Evolutionary conservation across 2,888 invertebrate genomes (phyloP), one percentile per base, ranked within the genome.

Genomic region (Dryomyza anilis): DNA sequence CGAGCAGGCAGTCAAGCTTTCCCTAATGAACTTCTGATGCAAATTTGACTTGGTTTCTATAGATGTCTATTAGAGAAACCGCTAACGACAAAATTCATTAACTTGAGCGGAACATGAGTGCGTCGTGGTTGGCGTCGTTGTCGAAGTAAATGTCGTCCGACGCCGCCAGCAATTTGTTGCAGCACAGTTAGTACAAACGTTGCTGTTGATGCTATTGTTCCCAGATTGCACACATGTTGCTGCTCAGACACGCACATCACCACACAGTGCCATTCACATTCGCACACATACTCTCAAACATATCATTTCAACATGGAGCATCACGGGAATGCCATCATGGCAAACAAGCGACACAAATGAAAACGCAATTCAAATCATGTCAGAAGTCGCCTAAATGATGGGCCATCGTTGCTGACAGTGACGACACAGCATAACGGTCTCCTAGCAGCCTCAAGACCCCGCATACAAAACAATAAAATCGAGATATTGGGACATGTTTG

Each of bases 21-120:
- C 70, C 57, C 71, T 76, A 76, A 76, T 76, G 76, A 76, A 78
- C 74, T 71, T 71, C 75, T 70, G 74, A 76, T 76, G 76, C 76
- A 76, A 76, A 76, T 76, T 64, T 55, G 6, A n/a, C 46, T 39
- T 30, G 55, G 21, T 23, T 53, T 58, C 25, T 6, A 23, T 36
- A 52, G 30, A 39, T n/a, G n/a, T n/a, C n/a, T n/a, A n/a, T n/a
- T n/a, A 58, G 45, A 30, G 16, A 45, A 48, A 53, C 25, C 63
- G 36, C 55, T 52, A 65, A 63, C 57, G 46, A 58, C 63, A 66
- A 65, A 65, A 65, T 65, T 64, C 58, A 68, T 68, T 68, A 64
- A 65, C 43, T 66, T 64, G 33, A 63, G 52, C 39, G 29, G 19
- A 53, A 66, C 45, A 58, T 46, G 52, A 33, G 58, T 59, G 62